phyloP scores from a whole-genome alignment of 92 coral and sea anemone genomes.

The Phymanthus crucifer region DNA sequence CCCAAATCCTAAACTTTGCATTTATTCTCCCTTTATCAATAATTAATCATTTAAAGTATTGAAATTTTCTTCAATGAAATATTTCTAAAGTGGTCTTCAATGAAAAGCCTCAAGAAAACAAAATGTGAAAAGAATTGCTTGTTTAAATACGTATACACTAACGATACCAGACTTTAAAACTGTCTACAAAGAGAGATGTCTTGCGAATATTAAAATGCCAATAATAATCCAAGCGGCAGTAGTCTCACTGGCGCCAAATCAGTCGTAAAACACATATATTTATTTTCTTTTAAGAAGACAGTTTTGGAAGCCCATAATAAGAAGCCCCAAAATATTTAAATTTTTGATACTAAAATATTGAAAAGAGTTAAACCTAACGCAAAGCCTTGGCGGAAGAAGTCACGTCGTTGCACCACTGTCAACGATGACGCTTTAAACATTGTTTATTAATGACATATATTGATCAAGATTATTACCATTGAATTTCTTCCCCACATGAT shows the following conservation, averaged over 20 bases:
- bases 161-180: background rate
- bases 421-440: background rate
- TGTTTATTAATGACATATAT: background rate
- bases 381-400: background rate
- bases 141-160: background rate
- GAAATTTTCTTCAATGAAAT: background rate
- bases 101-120: background rate
- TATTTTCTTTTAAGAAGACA: background rate
- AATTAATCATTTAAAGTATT: background rate
- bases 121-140: background rate
- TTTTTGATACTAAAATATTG: background rate
- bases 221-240: background rate
- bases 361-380: background rate
- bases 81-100: background rate
- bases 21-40: background rate
- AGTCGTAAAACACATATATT: background rate
- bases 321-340: background rate
- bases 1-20: background rate
- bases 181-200: background rate
- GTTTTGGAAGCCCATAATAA: background rate
- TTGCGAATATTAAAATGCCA: background rate
- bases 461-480: background rate
- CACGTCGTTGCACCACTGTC: background rate
- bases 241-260: background rate
- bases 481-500: no score